A percentile compares a stretch with the other conserved stretches of the same genome.
These are phyloP conservation scores for Cerastis rubricosa DNA, from an alignment of 2,888 invertebrate genomes.

Conservation along the genomic window DNA sequence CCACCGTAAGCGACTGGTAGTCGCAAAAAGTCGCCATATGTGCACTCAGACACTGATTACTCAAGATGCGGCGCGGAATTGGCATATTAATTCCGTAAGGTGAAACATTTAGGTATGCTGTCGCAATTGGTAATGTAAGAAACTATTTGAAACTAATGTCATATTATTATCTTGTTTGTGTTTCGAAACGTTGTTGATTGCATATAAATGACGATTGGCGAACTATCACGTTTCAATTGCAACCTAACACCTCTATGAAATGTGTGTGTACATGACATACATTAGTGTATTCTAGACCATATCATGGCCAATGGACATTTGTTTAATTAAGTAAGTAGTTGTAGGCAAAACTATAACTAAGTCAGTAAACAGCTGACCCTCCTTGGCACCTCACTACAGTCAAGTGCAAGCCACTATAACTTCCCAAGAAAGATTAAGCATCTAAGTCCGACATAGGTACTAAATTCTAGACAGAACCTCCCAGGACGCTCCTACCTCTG, in stretches of 20 bases:
- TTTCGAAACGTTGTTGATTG: slow-evolving; percentile 37
- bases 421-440: slow-evolving; percentile 42
- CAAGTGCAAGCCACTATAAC: slow-evolving; percentile 41
- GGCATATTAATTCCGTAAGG: slow-evolving; percentile 36
- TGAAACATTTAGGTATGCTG: slow-evolving; percentile 27
- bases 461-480: slow-evolving; percentile 46
- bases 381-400: slow-evolving; percentile 39
- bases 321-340: not conserved
- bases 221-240: slow-evolving; percentile 35
- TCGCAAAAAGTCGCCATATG: slow-evolving; percentile 48
- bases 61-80: slow-evolving; percentile 20
- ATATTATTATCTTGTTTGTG: slow-evolving; percentile 35
- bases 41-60: slow-evolving; percentile 46
- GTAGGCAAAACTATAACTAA: slow-evolving; percentile 21
- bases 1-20: slow-evolving; percentile 35
- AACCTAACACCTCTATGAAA: slow-evolving; percentile 29
- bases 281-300: not conserved
- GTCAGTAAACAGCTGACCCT: slow-evolving; percentile 23
- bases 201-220: slow-evolving; percentile 14
- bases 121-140: slow-evolving; percentile 30
- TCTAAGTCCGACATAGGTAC: slow-evolving; percentile 31
- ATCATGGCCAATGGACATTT: not conserved
- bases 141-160: slow-evolving; percentile 40
- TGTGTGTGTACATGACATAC: slow-evolving; percentile 6
- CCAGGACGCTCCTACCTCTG: slow-evolving; percentile 43